Base-by-base conservation (phyloP, 2,113 vertebrate species). In the Cariama cristata region DNA sequence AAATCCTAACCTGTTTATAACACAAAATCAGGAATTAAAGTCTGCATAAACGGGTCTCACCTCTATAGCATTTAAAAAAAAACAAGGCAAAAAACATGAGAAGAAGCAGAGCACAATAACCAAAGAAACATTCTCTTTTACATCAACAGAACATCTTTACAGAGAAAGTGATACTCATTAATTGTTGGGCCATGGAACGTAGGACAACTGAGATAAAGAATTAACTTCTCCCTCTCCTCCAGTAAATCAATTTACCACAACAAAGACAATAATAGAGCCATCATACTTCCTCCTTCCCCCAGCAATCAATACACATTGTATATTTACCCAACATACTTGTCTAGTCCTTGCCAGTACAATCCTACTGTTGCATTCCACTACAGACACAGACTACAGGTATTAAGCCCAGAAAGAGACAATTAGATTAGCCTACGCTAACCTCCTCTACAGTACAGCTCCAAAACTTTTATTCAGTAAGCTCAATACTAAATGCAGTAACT, bases 21-120 rank as follows among this genome's bases (percentile, higher is more conserved):
- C 83, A 97, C 49, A 97, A 95, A 96, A 97, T 19, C 91, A 35
- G 75, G 49, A 95, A 97, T 88, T 97, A 97, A 64, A 17, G 42
- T 7, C 12, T 24, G 64, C 72, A 93, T 27, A 66, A 40, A 32
- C 5, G 19, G 16, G 24, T 52, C 8, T 59, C 49, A 32, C 50
- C 33, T 47, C 45, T 28, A 21, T 14, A 81, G 66, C 24, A 55
- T 35, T 71, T 30, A 55, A 38, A 88, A 62, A 53, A 44, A 52
- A 74, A 58, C 53, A 17, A 42, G n/a, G 12, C 14, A 47, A 79
- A 88, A 91, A 6, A 1, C 27, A 75, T 12, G 6, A 62, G 5
- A 79, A 84, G n/a, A 4, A 80, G 44, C n/a, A 71, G 38, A 89
- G 45, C 18, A 58, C 26, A n/a, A 21, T 5, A 77, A 67, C 26